These are phyloP conservation scores for Trissoscelio sp. DNA, from an alignment of 2,888 invertebrate species.

Conservation along the genomic window DNA sequence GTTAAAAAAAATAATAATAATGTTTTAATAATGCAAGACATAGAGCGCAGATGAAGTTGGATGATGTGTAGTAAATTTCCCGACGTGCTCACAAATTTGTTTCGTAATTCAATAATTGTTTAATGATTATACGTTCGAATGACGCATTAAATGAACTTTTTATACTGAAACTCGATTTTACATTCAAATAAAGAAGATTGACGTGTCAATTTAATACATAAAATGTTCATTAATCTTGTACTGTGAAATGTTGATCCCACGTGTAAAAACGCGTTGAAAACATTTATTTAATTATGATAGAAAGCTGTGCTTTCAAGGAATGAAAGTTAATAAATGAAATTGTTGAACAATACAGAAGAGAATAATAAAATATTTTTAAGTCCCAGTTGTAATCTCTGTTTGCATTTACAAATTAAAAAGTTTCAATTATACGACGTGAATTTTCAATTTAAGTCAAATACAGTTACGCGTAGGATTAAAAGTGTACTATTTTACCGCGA, in stretches of 20 bases:
- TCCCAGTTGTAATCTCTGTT: too few species aligned
- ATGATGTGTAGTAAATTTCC: constrained; percentile 13
- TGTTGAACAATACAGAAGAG: constrained; percentile 3
- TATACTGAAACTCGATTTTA: constrained; percentile 12
- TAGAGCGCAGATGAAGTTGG: constrained; percentile 7
- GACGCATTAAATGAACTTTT: background rate
- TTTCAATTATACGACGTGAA: background rate
- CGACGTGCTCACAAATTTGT: background rate
- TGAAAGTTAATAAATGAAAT: constrained; percentile 19
- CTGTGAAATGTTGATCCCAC: constrained; percentile 4
- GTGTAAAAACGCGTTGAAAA: background rate
- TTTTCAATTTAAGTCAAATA: too few species aligned
- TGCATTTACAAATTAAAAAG: constrained; percentile 1
- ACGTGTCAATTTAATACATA: constrained; percentile 15
- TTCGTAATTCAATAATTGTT: constrained; percentile 27
- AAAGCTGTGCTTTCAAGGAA: constrained; percentile 15
- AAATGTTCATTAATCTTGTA: constrained; percentile 9
- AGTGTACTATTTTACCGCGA: too few species aligned
- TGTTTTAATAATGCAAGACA: constrained; percentile 36
- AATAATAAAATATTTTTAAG: constrained; percentile 33
- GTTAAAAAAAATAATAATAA: constrained; percentile 32
- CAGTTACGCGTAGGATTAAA: too few species aligned
- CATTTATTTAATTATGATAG: constrained; percentile 1
- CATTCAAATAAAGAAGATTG: constrained; percentile 18
- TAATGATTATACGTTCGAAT: constrained; percentile 20